Evolutionary conservation across 2,113 vertebrate species (phyloP).

Genomic region (Mobula hypostoma): DNA sequence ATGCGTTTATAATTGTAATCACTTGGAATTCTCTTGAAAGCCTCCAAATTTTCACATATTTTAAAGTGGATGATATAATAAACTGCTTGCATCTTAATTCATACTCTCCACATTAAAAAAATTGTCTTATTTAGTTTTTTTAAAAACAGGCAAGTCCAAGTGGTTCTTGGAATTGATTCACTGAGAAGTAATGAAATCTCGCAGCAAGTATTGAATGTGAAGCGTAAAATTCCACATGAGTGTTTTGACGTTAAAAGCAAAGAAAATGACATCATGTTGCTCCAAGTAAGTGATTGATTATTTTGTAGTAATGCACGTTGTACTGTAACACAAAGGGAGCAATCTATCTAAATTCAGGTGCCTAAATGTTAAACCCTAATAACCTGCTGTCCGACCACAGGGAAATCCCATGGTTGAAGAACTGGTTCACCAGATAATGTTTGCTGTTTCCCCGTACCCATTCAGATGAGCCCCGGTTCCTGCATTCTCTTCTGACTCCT

Average conservation of each 20-base stretch:
- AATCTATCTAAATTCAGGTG: not conserved
- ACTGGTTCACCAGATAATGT: too few relatives aligned
- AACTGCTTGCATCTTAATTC: not conserved
- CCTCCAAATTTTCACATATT: not conserved
- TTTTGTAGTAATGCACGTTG: not conserved
- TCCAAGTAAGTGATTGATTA: conserved; percentile 8
- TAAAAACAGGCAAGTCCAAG: not conserved
- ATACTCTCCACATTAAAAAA: not conserved
- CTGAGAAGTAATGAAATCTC: not conserved
- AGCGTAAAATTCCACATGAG: not conserved
- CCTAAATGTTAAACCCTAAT: not conserved
- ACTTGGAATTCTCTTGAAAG: not conserved
- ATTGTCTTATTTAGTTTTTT: not conserved
- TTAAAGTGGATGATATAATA: not conserved
- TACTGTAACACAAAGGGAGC: not conserved
- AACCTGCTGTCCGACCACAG: too few relatives aligned
- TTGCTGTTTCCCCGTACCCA: too few relatives aligned
- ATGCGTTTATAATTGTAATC: not conserved
- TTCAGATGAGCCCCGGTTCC: too few relatives aligned
- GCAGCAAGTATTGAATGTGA: not conserved
- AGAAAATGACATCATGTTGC: conserved; percentile 28
- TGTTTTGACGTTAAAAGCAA: not conserved
- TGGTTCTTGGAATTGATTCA: conserved; percentile 13
- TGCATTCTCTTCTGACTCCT: too few relatives aligned
- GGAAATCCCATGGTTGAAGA: too few relatives aligned